phyloP scores from a whole-genome alignment of 2,113 vertebrate species.

The Cochlearius cochlearius region DNA sequence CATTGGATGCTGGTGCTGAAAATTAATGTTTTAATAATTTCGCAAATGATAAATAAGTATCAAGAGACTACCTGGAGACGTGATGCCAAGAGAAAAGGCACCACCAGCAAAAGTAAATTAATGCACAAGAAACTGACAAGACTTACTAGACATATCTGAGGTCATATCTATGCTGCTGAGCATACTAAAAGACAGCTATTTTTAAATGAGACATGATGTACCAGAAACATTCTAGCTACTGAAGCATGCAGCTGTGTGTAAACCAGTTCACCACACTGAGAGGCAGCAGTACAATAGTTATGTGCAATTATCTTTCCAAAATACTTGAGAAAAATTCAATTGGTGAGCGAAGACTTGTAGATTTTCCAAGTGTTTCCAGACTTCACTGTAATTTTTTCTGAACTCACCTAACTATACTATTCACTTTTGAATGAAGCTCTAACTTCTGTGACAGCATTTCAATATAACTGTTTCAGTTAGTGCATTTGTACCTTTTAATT shows the following conservation, averaged over 20 bases:
- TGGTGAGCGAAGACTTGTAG: background rate
- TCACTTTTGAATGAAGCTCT: background rate
- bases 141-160: background rate
- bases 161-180: background rate
- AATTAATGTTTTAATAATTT: background rate
- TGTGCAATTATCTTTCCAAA: background rate
- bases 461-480: background rate
- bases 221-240: background rate
- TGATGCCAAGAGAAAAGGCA: background rate
- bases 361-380: background rate
- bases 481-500: slow-evolving; percentile 4
- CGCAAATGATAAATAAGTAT: background rate
- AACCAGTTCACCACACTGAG: background rate
- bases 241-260: background rate
- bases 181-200: background rate
- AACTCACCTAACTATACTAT: background rate
- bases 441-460: background rate
- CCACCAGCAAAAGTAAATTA: background rate
- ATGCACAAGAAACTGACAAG: background rate
- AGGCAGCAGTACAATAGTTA: background rate
- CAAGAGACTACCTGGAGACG: background rate
- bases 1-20: background rate
- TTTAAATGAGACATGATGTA: background rate
- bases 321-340: background rate
- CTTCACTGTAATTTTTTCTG: background rate